A percentile compares a stretch with the other conserved stretches of the same genome.
phyloP scores from a whole-genome alignment of 2,888 invertebrate genomes.

The Lochmaea crataegi region DNA sequence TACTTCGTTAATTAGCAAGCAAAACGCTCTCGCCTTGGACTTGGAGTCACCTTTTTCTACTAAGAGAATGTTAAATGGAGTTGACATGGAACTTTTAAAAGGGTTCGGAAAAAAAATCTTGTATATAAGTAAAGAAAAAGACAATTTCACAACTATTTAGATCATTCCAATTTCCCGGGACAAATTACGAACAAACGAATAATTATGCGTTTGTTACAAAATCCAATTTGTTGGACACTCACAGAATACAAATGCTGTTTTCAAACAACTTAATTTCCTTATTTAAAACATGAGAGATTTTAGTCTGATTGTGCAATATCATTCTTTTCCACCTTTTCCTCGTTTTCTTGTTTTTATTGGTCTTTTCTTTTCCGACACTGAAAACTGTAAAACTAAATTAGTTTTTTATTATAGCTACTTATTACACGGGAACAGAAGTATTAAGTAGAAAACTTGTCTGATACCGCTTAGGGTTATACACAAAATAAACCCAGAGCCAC shows the following conservation, averaged over 20 bases:
- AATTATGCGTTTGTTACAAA: background rate
- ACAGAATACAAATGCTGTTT: background rate
- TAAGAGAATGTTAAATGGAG: background rate
- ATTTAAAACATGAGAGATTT: background rate
- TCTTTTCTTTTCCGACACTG: background rate
- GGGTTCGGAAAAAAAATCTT: background rate
- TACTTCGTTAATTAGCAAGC: background rate
- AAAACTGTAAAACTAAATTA: constrained; percentile 32
- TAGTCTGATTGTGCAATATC: background rate
- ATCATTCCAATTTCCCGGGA: background rate
- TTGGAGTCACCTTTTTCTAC: background rate
- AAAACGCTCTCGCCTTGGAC: too few relatives aligned
- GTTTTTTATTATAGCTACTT: constrained; percentile 33
- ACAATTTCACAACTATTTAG: background rate
- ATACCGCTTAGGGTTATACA: background rate
- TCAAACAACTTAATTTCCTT: background rate
- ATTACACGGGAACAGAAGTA: constrained; percentile 19
- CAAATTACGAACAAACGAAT: background rate
- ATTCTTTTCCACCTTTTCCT: background rate
- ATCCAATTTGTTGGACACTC: background rate
- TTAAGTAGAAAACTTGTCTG: constrained; percentile 28
- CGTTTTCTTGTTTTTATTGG: background rate
- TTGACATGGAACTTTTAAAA: background rate
- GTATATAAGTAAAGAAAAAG: background rate
- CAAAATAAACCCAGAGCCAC: background rate